Base-by-base conservation (phyloP, 2,113 vertebrate species). In the Actenoides lindsayi region DNA sequence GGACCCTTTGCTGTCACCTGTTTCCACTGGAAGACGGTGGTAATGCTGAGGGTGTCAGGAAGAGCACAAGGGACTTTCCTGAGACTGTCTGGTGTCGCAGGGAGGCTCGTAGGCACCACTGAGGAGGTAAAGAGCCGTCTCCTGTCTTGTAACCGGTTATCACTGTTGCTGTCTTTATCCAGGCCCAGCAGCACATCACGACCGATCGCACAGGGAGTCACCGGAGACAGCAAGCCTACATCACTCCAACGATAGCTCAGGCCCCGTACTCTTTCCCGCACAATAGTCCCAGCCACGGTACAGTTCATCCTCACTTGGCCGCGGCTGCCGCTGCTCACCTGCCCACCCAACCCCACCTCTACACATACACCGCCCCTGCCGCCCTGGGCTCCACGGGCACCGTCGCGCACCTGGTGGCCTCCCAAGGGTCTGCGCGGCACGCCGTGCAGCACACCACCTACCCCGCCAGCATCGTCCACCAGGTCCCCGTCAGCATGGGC, bases 401-500 rank as follows among this genome's bases (percentile, higher is more conserved):
- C 3, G 98, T 99, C 62, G 99, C 99, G 37, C 99, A 99, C 97
- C 98, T 99, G 96, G 99, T 99, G 98, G 99, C 99, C 20, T 98
- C 99, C 4, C 99, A 99, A 91, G 99, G 99, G 82, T 99, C 99
- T 0, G 98, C 99, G 1, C 99, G 99, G 51, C 99, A 99, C 39
- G 94, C 99, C 1, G 98, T 99, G 96, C 99, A 99, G 97, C 99
- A 99, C 95, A 98, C 99, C 80, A 98, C 99, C 94, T 99, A 99
- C 97, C 99, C 99, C 0, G 98, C 99, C 33, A 98, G 99, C 98
- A 99, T 99, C 83, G 98, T 99, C 89, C 99, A 99, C 98, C 99
- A 99, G 98, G 99, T 99, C 74, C 99, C 99, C 0, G 99, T 99
- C 96, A 99, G 99, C 98, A 99, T 99, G 99, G 99, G 99, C 50